These are phyloP conservation scores for Ptychoptera contaminata DNA, from an alignment of 2,888 invertebrate species.

Conservation along the genomic window DNA sequence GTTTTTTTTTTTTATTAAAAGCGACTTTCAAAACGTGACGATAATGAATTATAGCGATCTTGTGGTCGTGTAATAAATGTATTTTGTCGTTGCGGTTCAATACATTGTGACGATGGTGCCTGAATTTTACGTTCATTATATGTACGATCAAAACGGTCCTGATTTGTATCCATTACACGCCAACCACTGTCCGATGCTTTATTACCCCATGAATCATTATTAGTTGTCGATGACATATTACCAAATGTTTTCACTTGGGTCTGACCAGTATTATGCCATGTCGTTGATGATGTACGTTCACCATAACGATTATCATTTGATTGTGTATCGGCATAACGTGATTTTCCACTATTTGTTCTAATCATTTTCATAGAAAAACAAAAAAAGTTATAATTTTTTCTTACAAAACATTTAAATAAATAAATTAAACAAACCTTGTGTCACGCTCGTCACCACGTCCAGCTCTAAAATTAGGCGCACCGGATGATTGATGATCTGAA, in stretches of 20 bases:
- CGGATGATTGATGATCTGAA: constrained; percentile 7
- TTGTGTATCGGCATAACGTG: constrained; percentile 8
- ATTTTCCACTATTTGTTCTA: constrained; percentile 3
- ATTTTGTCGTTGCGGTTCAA: constrained; percentile 18
- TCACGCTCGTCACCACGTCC: constrained; percentile 5
- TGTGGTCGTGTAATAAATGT: constrained; percentile 22
- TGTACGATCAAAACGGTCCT: constrained; percentile 29
- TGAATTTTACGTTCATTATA: constrained; percentile 24
- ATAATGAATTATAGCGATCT: constrained; percentile 25
- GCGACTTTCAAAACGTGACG: constrained; percentile 23
- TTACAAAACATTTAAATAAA: background rate
- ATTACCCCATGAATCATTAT: constrained; percentile 16
- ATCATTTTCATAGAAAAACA: background rate
- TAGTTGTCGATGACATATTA: constrained; percentile 20
- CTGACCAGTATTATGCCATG: constrained; percentile 14
- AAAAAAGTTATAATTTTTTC: background rate
- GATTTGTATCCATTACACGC: constrained; percentile 22
- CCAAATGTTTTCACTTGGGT: constrained; percentile 24
- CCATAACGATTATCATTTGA: constrained; percentile 8
- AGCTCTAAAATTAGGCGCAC: constrained; percentile 10
- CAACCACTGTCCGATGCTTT: constrained; percentile 23
- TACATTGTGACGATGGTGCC: constrained; percentile 17
- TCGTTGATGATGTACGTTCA: constrained; percentile 15
- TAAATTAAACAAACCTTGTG: constrained; percentile 4
- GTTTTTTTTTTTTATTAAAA: too few species aligned